Evolutionary conservation across 2,113 vertebrate species (phyloP).

Genomic region (Perca fluviatilis): DNA sequence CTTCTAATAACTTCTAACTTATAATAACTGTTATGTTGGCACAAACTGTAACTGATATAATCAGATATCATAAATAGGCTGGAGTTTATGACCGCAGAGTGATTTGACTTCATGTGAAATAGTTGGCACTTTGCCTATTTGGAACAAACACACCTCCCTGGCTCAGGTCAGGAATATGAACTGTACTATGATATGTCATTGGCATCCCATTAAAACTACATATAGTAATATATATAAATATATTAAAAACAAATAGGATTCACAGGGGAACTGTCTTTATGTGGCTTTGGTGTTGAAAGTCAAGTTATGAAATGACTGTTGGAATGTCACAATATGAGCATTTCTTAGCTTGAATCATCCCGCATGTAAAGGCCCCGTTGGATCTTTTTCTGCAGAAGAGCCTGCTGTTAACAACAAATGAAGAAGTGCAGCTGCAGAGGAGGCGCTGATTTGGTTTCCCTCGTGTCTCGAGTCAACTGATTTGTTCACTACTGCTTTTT

Average conservation of each 20-base stretch:
- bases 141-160: background rate
- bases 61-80: background rate
- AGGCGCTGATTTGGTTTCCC: background rate
- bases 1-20: background rate
- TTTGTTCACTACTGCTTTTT: background rate
- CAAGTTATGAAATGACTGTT: background rate
- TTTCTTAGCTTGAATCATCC: background rate
- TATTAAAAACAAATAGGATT: background rate
- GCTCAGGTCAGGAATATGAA: background rate
- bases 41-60: background rate
- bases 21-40: background rate
- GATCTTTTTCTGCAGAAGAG: background rate
- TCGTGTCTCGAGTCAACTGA: background rate
- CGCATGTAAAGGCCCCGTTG: background rate
- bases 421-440: background rate
- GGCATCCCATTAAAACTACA: background rate
- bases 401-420: background rate
- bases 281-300: background rate
- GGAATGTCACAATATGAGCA: conserved; percentile 4
- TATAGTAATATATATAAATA: too few species aligned
- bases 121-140: background rate
- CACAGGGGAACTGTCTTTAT: background rate
- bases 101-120: background rate
- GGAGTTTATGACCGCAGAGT: background rate
- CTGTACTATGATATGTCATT: background rate